phyloP scores from a whole-genome alignment of 2,888 invertebrate species.

The Entomobrya proxima region DNA sequence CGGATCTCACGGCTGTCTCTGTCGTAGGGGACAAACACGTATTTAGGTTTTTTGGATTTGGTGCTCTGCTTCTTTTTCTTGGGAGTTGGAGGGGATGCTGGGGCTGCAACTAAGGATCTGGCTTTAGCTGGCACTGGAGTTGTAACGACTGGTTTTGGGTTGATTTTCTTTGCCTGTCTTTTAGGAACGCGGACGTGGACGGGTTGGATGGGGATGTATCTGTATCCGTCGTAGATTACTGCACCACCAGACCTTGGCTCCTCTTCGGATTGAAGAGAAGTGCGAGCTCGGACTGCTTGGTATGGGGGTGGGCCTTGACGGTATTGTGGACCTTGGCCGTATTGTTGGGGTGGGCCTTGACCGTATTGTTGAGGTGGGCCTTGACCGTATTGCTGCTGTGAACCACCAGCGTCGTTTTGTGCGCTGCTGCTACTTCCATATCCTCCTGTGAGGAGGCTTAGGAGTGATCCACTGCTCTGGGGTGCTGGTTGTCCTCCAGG shows the following conservation, averaged over 20 bases:
- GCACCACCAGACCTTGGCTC: constrained; percentile 51
- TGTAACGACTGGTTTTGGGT: not conserved
- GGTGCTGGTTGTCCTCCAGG: constrained; percentile 46
- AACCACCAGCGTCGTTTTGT: constrained; percentile 13
- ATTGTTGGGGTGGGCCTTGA: not conserved
- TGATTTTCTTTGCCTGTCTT: constrained; percentile 48
- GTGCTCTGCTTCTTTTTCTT: constrained; percentile 20
- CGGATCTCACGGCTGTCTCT: constrained; percentile 38
- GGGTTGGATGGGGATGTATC: constrained; percentile 51
- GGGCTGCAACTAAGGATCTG: not conserved
- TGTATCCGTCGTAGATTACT: constrained; percentile 46
- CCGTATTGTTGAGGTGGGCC: constrained; percentile 29
- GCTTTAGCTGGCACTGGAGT: not conserved
- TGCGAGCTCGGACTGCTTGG: not conserved
- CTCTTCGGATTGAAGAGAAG: constrained; percentile 2
- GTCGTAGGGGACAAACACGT: constrained; percentile 33
- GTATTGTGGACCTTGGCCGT: constrained; percentile 23
- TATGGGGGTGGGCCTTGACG: constrained; percentile 23
- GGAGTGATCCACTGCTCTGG: not conserved
- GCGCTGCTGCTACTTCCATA: not conserved
- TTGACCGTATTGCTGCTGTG: not conserved
- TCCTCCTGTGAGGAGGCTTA: constrained; percentile 34
- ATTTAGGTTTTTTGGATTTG: constrained; percentile 6
- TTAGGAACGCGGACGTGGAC: constrained; percentile 35
- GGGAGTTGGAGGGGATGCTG: not conserved